Base-by-base conservation (phyloP, 2,888 invertebrate species). In the Lepidonotus clava region DNA sequence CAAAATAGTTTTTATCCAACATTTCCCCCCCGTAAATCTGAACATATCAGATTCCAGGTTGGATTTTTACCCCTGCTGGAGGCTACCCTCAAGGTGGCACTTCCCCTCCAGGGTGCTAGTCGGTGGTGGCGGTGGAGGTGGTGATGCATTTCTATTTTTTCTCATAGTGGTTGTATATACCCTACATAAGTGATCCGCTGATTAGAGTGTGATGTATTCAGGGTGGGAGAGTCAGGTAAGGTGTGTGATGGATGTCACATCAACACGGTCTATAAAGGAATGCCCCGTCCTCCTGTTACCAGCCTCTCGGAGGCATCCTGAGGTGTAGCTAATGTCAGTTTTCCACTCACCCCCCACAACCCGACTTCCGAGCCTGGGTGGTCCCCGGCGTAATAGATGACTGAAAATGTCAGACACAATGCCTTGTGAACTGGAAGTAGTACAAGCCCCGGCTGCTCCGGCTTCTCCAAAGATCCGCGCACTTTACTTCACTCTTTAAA, bases 381-480 rank as follows among this genome's bases (percentile, higher is more conserved):
- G 76, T 76, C 76, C 24, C 51, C 51, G 11, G 24, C 18, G 76
- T 76, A 76, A 76, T 76, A 40, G 28, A 76, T 76, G 76, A 40
- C 34, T 34, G 14, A 24, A n/a, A 76, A 76, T 76, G 76, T 76
- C 76, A 34, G 40, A 21, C 40, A 11, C 18, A n/a, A 11, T 76
- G 76, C 76, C 38, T 76, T 40, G 38, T 40, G 38, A 40, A 38
- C 36, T 76, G 76, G 76, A 76, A 76, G 76, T n/a, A 34, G 61
- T 11, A 76, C n/a, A 76, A 14, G 76, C n/a, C n/a, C n/a, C n/a
- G n/a, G n/a, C n/a, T n/a, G n/a, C n/a, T n/a, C n/a, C n/a, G n/a
- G n/a, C n/a, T n/a, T n/a, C n/a, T n/a, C n/a, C n/a, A n/a, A n/a
- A n/a, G n/a, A n/a, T n/a, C n/a, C n/a, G n/a, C n/a, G n/a, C n/a